Evolutionary conservation across 2,888 invertebrate species (phyloP), one percentile per base, ranked within the genome.

Genomic region (Hirtodrosophila alboralis): DNA sequence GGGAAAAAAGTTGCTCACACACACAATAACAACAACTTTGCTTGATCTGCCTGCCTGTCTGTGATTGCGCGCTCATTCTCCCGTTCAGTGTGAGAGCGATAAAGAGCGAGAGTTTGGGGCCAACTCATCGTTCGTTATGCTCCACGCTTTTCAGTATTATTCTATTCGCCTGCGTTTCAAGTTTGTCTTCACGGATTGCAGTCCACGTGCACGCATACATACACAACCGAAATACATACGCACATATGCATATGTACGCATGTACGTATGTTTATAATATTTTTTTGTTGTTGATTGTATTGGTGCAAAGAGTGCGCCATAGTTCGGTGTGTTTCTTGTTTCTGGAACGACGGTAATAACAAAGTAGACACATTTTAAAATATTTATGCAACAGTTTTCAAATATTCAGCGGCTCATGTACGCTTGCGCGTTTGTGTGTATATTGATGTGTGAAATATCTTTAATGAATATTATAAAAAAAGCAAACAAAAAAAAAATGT

Each of bases 101-200:
- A 41, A 18, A 26, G 40, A 38, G 33, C 33, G 16, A 56, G 30
- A 18, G 36, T 27, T 48, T 74, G 56, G 52, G 62, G 64, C 60
- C 68, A 65, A 48, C 62, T 61, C 52, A 59, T 40, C 48, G 61
- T 47, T 59, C 57, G 51, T 38, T 59, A 41, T 67, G 63, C 54
- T 74, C 54, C 65, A 60, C 62, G 53, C 44, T 68, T 57, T 64
- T 74, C 64, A 83, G 84, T 81, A 80, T 84, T 84, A 81, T 81
- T 81, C 78, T 81, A 75, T 80, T 73, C 84, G 77, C 62, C 67
- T 75, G 68, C 77, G 69, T 65, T 62, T 63, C 62, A 68, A 75
- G 84, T 84, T 80, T 63, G 45, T 63, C 61, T 72, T 79, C 41
- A 47, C 72, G 69, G 70, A 65, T 53, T 67, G 58, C 60, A 58